Evolutionary conservation across 2,797 vertebrate species (phyloP).

Genomic region (Caiman crocodilus): DNA sequence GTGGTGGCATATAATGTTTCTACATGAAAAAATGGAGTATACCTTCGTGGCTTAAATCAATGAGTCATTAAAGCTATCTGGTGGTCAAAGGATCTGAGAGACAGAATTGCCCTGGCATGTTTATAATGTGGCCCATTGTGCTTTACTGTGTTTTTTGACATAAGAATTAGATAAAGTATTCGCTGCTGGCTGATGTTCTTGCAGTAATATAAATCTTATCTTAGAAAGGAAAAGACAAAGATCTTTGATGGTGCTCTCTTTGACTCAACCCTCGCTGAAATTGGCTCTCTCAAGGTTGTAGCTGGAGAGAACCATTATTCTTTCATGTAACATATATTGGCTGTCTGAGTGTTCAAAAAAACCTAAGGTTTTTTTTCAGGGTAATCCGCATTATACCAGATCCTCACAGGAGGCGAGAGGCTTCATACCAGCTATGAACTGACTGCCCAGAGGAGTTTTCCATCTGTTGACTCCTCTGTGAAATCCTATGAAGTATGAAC

Average conservation of each 20-base stretch:
- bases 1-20: background rate
- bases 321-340: background rate
- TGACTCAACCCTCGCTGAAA: slow-evolving; percentile 4
- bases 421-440: too few relatives aligned
- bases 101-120: background rate
- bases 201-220: background rate
- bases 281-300: background rate
- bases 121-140: background rate
- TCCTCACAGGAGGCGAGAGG: too few relatives aligned
- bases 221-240: background rate
- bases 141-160: background rate
- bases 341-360: background rate
- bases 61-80: background rate
- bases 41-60: background rate
- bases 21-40: background rate
- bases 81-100: background rate
- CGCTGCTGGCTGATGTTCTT: background rate
- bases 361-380: background rate
- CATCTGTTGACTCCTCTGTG: too few relatives aligned
- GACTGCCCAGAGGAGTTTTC: too few relatives aligned
- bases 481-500: too few relatives aligned
- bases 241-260: background rate
- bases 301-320: background rate
- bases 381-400: too few relatives aligned
- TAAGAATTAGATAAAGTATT: background rate